Evolutionary conservation across 2,113 vertebrate species (phyloP).

Genomic region (Chaetops frenatus): DNA sequence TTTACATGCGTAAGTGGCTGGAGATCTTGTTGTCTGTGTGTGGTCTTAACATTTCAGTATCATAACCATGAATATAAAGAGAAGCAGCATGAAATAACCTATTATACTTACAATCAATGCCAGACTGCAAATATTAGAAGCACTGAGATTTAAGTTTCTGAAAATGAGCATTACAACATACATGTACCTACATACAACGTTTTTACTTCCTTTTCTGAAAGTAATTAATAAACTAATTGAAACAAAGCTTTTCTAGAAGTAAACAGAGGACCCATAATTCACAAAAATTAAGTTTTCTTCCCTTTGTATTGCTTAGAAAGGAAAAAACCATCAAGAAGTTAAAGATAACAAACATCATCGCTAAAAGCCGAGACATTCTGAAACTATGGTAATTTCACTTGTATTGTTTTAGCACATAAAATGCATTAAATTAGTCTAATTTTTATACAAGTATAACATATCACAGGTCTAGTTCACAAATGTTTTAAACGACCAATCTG

Average conservation of each 20-base stretch:
- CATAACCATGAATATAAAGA: conserved; percentile 77
- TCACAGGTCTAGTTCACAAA: not conserved
- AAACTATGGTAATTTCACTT: not conserved
- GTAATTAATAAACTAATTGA: not conserved
- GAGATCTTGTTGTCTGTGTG: conserved; percentile 79
- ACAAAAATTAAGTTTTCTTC: not conserved
- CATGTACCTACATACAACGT: not conserved
- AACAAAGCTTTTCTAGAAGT: not conserved
- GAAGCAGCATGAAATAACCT: conserved; percentile 78
- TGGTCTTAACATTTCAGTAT: conserved; percentile 82
- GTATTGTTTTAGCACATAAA: not conserved
- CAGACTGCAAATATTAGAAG: conserved; percentile 46
- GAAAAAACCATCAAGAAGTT: not conserved
- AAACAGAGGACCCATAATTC: not conserved
- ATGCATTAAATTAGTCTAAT: not conserved
- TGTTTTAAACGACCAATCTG: not conserved
- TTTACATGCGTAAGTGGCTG: conserved; percentile 80
- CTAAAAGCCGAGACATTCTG: not conserved
- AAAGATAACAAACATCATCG: not conserved
- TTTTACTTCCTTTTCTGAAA: not conserved
- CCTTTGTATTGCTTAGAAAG: not conserved
- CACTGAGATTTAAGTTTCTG: not conserved
- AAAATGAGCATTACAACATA: not conserved
- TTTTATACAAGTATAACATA: not conserved
- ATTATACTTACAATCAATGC: conserved; percentile 52